Base-by-base conservation (phyloP, 1,140 invertebrate genomes). In the Aphis craccivora region DNA sequence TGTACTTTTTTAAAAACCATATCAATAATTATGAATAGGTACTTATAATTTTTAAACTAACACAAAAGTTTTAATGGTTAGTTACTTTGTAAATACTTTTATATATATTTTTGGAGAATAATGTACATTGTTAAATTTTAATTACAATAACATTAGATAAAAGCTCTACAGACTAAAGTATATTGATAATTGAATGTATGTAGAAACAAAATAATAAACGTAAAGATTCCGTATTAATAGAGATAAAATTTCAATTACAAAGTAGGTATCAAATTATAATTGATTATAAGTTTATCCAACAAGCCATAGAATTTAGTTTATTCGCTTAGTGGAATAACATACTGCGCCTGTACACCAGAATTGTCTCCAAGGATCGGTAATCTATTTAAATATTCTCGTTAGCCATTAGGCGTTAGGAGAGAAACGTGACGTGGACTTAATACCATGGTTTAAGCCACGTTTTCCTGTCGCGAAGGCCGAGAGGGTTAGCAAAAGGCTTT, bases 361-460 rank as follows among this genome's bases (percentile, higher is more conserved):
- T 91, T 43, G 91, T 92, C 35, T 92, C n/a, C 45, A 25, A 45
- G 76, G 43, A 53, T 81, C 18, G 51, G 67, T 81, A 51, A 83
- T 92, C 76, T 40, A 51, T 76, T 92, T 48, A 22, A 81, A 83
- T 48, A 81, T 92, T 37, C 30, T 53, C 45, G 76, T 92, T 92
- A 53, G 76, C 76, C 35, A 84, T 92, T 84, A 84, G 76, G 25
- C 48, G n/a, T 53, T 40, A 40, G 55, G 45, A 83, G 67, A 37
- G 76, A 53, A 84, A 92, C 91, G 81, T 92, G 91, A 92, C 76
- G 45, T 53, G 37, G n/a, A 51, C 76, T 92, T 92, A 51, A 83
- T 92, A 22, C 45, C 45, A 22, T 5, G n/a, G 45, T 81, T 92
- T 53, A 84, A 92, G 91, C 7, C n/a, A 22, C 25, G 45, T 81